Base-by-base conservation (phyloP, 2,888 invertebrate genomes). In the Diplazon laetatorius region DNA sequence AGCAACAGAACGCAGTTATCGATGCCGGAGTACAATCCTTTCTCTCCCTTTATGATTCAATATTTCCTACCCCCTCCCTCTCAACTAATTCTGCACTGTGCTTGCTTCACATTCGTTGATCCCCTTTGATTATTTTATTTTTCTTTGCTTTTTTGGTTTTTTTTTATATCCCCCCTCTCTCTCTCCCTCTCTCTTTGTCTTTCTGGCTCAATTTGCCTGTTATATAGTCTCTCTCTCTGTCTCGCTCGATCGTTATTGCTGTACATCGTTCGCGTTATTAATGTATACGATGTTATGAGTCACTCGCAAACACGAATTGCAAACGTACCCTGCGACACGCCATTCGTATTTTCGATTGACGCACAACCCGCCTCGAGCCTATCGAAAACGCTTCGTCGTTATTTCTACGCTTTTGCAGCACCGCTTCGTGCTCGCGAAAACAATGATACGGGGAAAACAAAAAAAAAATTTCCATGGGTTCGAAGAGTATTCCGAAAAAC, bases 41-140 rank as follows among this genome's bases (percentile, higher is more conserved):
- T 74, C 74, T 60, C 59, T 66, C 37, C 59, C 60, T 73, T 77
- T 50, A 62, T 59, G 63, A 77, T 69, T 70, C 74, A 65, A 74
- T 44, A 60, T 66, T 46, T 73, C 22, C 46, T 12, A 14, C 52
- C 25, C 20, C 69, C 46, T 59, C n/a, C n/a, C n/a, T n/a, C n/a
- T n/a, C n/a, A n/a, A n/a, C n/a, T n/a, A n/a, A n/a, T n/a, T n/a
- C n/a, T n/a, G 35, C 1, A 52, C 39, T 44, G 65, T 46, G 50
- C 37, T 44, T 39, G 65, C 46, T 69, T 30, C 18, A n/a, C n/a
- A 52, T 63, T 39, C 42, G 39, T 25, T 18, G 46, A 76, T 76
- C 57, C 60, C 39, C 44, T 44, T 14, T n/a, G 18, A 60, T 42
- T 16, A 16, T 22, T 60, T 46, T 14, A 2, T 50, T 4, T 37